Conservation (phyloP, 2,797 vertebrate species). For the Danio kyathit region DNA sequence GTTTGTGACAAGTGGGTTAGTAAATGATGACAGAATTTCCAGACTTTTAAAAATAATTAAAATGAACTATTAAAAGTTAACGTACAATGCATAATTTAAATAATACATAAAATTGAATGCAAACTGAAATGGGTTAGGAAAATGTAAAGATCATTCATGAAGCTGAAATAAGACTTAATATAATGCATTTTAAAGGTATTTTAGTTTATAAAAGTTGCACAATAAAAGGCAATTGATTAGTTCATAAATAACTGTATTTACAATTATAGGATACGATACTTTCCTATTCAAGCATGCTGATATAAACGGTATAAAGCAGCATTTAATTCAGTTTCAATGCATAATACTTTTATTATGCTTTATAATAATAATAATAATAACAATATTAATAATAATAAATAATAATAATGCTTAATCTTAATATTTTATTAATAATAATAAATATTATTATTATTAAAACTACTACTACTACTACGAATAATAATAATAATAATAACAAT, state of each 20-base stretch:
- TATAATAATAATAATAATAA: background rate
- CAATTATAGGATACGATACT: background rate
- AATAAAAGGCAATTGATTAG: background rate
- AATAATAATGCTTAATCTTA: too few relatives aligned
- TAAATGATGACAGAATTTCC: too few relatives aligned
- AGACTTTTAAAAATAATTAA: too few relatives aligned
- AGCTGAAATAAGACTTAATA: background rate
- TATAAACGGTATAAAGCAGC: background rate
- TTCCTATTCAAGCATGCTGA: background rate
- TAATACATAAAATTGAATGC: background rate
- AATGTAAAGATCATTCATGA: background rate
- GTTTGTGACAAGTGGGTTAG: too few relatives aligned
- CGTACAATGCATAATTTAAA: background rate
- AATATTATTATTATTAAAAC: too few relatives aligned
- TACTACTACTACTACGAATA: too few relatives aligned
- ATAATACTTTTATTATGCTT: background rate
- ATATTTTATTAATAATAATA: too few relatives aligned
- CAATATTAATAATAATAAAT: too few relatives aligned
- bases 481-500: too few relatives aligned
- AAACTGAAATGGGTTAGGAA: background rate
- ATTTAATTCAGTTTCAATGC: background rate
- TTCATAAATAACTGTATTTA: background rate
- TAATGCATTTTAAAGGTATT: constrained; percentile 13
- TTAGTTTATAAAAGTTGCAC: background rate
- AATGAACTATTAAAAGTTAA: too few relatives aligned